Percentiles rank a stretch among this genome's conserved stretches.
These are phyloP conservation scores for Pseudopodoces humilis DNA, from an alignment of 2,113 vertebrate genomes.

Conservation along the genomic window DNA sequence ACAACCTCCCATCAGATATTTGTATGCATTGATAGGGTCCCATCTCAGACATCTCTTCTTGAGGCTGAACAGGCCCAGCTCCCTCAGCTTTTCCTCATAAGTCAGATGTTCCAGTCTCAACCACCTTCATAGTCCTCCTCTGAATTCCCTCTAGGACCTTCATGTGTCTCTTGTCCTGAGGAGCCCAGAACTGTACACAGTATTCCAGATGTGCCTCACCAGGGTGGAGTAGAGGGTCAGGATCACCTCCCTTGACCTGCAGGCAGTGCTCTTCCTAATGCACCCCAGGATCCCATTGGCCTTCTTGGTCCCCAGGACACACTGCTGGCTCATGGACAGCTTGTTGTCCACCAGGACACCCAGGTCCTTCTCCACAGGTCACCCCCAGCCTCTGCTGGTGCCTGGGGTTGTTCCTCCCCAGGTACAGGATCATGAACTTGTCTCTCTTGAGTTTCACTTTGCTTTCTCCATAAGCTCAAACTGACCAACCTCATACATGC, in stretches of 20 bases:
- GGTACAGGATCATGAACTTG: background rate
- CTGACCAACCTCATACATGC: background rate
- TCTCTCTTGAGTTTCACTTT: background rate
- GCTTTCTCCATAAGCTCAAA: background rate
- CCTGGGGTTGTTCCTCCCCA: background rate
- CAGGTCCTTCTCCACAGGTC: background rate
- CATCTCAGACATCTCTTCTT: background rate
- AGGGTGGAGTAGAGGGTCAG: background rate
- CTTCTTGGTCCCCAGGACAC: background rate
- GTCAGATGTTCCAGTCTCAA: background rate
- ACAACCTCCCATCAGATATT: background rate
- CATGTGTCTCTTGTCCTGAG: background rate
- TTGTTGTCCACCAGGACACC: background rate
- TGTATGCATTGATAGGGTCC: background rate
- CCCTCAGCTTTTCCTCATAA: background rate
- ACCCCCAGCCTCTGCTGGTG: background rate
- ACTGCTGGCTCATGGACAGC: background rate
- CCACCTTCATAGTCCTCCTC: background rate
- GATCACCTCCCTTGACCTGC: accelerated
- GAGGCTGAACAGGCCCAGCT: background rate
- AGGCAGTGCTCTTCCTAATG: background rate
- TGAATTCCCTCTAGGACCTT: accelerated
- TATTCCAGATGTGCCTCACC: background rate
- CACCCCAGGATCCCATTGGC: accelerated
- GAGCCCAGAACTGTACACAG: background rate